These are phyloP conservation scores for Parthenolecanium corni DNA, from an alignment of 2,888 invertebrate genomes.

Conservation along the genomic window DNA sequence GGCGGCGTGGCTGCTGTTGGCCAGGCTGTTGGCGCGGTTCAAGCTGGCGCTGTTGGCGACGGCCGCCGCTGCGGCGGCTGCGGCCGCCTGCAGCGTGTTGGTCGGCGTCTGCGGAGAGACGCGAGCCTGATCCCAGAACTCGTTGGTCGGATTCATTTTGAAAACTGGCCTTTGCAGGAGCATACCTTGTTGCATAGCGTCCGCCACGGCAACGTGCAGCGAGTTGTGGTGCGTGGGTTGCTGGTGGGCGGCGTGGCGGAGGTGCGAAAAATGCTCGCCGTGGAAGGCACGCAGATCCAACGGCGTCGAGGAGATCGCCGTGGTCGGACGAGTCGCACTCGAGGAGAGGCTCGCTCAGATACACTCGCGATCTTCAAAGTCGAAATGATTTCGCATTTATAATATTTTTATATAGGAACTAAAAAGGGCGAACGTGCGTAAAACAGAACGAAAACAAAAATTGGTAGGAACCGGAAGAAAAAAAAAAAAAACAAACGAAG, in stretches of 20 bases:
- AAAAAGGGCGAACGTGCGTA: too few relatives aligned
- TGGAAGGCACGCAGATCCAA: slow-evolving; percentile 37
- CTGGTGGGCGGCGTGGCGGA: slow-evolving; percentile 26
- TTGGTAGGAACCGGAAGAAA: slow-evolving; percentile 3
- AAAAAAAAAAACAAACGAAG: slow-evolving; percentile 10
- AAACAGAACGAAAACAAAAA: too few relatives aligned
- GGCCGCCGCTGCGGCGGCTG: slow-evolving; percentile 25
- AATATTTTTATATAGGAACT: too few relatives aligned
- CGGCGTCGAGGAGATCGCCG: slow-evolving; percentile 37
- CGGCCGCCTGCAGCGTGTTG: slow-evolving; percentile 37
- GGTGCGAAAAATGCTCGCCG: slow-evolving; percentile 33
- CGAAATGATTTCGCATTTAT: too few relatives aligned
- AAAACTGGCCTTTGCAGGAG: slow-evolving; percentile 37
- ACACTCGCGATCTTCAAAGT: not conserved
- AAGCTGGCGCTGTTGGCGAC: slow-evolving; percentile 1
- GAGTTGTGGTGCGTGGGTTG: slow-evolving; percentile 12
- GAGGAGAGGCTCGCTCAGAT: not conserved
- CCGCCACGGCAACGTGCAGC: slow-evolving; percentile 12
- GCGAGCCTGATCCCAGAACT: slow-evolving; percentile 42
- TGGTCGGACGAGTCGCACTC: slow-evolving; percentile 29
- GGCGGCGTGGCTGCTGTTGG: not conserved
- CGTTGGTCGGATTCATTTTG: slow-evolving; percentile 38
- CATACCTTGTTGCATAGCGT: slow-evolving; percentile 34
- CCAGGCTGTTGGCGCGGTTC: too few relatives aligned
- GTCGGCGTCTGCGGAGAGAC: slow-evolving; percentile 35